phyloP scores from a whole-genome alignment of 2,797 vertebrate species.

The Enteromius radiatus region DNA sequence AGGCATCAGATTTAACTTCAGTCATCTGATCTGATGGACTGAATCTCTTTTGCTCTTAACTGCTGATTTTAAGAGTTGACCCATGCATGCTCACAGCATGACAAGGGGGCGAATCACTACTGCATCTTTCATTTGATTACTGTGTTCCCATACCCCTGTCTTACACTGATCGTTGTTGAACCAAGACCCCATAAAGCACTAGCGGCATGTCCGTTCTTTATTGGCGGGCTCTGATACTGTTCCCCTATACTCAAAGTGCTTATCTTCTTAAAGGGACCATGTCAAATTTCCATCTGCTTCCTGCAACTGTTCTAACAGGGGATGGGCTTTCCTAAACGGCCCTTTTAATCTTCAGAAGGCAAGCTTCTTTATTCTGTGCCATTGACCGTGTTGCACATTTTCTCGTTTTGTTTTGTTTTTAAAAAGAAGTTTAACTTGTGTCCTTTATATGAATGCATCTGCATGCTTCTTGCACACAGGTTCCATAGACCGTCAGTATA shows the following conservation, averaged over 20 bases:
- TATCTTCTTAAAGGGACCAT: constrained; percentile 57
- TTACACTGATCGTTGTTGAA: constrained; percentile 27
- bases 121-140: constrained; percentile 23
- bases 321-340: constrained; percentile 6
- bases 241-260: constrained; percentile 26
- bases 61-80: constrained; percentile 42
- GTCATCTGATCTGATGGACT: constrained; percentile 5
- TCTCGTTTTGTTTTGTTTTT: not conserved
- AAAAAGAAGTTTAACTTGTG: constrained; percentile 36
- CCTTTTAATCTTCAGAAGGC: constrained; percentile 22
- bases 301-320: constrained; percentile 24
- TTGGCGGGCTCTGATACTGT: not conserved
- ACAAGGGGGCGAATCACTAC: constrained; percentile 18
- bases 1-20: constrained; percentile 20
- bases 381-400: constrained; percentile 41
- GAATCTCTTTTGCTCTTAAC: constrained; percentile 25
- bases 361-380: constrained; percentile 46
- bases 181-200: constrained; percentile 12
- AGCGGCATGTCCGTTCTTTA: not conserved
- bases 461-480: constrained; percentile 51
- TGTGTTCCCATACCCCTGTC: constrained; percentile 2
- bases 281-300: constrained; percentile 10
- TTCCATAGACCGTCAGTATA: constrained; percentile 19
- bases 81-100: constrained; percentile 42
- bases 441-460: constrained; percentile 44